Evolutionary conservation across 2,797 vertebrate species (phyloP).

Genomic region (Pteronotus mesoamericanus): DNA sequence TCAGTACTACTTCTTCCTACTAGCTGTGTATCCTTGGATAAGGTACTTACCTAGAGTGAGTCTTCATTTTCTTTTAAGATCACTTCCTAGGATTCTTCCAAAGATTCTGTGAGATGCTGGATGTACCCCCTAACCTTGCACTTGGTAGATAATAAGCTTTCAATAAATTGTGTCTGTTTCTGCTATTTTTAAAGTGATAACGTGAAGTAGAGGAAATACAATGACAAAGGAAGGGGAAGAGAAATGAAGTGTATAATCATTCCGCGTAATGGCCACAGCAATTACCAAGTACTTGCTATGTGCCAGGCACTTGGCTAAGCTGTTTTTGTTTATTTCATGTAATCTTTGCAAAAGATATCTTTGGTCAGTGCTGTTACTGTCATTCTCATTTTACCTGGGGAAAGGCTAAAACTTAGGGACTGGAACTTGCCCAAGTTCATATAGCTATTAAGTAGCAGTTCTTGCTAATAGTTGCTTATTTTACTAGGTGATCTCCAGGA

Average conservation of each 20-base stretch:
- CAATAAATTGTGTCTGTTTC: not conserved
- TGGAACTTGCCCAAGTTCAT: not conserved
- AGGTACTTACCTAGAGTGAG: not conserved
- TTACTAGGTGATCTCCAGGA: not conserved
- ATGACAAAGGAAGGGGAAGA: not conserved
- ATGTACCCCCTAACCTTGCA: not conserved
- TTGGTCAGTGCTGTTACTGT: not conserved
- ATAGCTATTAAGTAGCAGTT: not conserved
- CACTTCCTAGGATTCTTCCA: not conserved
- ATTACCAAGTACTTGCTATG: not conserved
- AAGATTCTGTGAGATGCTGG: not conserved
- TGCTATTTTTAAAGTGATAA: not conserved
- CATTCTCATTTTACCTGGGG: not conserved
- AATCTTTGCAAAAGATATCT: not conserved
- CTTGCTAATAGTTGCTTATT: not conserved
- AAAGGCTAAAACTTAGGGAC: not conserved
- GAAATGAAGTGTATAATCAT: not conserved
- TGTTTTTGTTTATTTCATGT: conserved; percentile 4
- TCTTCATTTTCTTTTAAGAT: not conserved
- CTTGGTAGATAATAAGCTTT: not conserved
- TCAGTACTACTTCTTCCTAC: not conserved
- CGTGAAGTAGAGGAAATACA: not conserved
- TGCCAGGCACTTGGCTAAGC: not conserved
- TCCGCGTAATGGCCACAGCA: not conserved
- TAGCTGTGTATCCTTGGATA: not conserved